phyloP scores from a whole-genome alignment of 2,888 invertebrate genomes.

The Oegoconia quadripuncta region DNA sequence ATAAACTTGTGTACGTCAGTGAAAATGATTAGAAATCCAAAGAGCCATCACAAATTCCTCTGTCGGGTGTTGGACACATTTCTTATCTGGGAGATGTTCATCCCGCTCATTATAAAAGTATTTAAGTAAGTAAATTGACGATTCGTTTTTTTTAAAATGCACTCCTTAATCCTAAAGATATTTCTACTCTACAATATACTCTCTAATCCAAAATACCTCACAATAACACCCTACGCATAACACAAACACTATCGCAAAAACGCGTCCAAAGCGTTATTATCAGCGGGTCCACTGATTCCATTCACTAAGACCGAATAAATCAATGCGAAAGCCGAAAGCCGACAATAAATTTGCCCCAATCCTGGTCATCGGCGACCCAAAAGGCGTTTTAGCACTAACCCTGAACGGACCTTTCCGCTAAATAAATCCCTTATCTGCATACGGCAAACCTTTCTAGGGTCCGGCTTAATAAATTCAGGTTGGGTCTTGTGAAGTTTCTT shows the following conservation, averaged over 20 bases:
- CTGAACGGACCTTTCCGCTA: constrained; percentile 76
- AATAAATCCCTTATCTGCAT: constrained; percentile 80
- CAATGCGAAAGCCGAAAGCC: constrained; percentile 69
- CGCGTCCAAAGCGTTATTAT: constrained; percentile 11
- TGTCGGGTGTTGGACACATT: no score
- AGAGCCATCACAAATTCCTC: no score
- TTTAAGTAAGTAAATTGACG: no score
- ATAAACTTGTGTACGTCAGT: no score
- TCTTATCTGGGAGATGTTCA: no score
- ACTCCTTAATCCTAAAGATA: no score
- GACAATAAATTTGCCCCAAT: constrained; percentile 74
- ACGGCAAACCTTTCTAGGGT: constrained; percentile 79
- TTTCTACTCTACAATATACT: no score
- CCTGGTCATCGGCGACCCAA: constrained; percentile 75
- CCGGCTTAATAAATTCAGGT: constrained; percentile 79
- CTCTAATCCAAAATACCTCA: not conserved
- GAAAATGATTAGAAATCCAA: no score
- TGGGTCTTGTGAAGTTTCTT: constrained; percentile 70
- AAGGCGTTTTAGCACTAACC: constrained; percentile 71
- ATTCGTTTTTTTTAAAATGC: no score
- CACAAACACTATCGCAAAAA: constrained; percentile 15
- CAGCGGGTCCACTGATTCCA: constrained; percentile 12
- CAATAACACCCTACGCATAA: constrained; percentile 2
- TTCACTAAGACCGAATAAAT: constrained; percentile 59
- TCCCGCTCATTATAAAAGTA: no score